Conservation (phyloP, 2,113 vertebrate species). For the Megaleporinus macrocephalus region DNA sequence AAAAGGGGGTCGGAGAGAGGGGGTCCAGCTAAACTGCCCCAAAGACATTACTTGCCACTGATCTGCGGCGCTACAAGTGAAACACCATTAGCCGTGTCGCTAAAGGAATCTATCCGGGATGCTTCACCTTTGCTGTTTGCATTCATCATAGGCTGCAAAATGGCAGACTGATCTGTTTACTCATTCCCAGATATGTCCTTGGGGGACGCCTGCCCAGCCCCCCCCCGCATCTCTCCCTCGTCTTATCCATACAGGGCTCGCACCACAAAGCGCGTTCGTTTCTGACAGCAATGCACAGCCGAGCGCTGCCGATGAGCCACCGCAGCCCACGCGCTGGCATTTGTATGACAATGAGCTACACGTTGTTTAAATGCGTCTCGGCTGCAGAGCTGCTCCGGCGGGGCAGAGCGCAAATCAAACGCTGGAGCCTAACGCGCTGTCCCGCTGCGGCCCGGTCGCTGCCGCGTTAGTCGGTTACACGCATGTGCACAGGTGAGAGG, state of each 20-base stretch:
- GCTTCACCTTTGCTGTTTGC: constrained; percentile 44
- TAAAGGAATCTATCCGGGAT: constrained; percentile 40
- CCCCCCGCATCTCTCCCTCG: constrained; percentile 7
- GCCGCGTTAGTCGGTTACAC: background rate
- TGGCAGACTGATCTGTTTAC: constrained; percentile 57
- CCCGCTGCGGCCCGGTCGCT: background rate
- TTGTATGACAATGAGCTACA: background rate
- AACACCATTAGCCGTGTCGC: constrained; percentile 19
- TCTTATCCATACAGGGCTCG: constrained; percentile 16
- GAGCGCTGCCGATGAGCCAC: background rate
- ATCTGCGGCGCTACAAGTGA: constrained; percentile 9
- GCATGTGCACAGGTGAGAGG: background rate
- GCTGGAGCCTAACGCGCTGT: background rate
- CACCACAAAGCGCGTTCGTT: background rate
- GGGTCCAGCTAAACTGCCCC: constrained; percentile 7
- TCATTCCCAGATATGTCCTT: constrained; percentile 51
- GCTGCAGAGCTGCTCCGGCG: background rate
- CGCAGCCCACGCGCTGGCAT: background rate
- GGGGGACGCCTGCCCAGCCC: too few relatives aligned
- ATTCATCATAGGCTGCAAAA: constrained; percentile 45
- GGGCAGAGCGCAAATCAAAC: background rate
- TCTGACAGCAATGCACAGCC: constrained; percentile 6
- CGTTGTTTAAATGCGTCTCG: background rate
- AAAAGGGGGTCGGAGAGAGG: background rate
- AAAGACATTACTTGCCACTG: background rate